phyloP scores from a whole-genome alignment of 2,888 invertebrate species.

The Cerceris rybyensis region DNA sequence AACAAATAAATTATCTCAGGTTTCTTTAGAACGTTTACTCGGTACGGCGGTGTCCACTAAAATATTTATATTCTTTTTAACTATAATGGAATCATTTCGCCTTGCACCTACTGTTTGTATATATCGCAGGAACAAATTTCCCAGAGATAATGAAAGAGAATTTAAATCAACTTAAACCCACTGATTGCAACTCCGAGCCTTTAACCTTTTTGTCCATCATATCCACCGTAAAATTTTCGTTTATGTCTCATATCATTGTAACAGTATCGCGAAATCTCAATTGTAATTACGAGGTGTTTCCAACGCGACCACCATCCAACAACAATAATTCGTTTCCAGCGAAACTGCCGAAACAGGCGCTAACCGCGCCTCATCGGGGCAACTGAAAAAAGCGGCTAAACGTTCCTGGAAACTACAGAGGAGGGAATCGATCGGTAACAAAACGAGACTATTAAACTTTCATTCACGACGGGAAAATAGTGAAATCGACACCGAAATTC shows the following conservation, averaged over 20 bases:
- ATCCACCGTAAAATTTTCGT: too few relatives aligned
- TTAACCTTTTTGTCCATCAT: too few relatives aligned
- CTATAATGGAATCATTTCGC: too few relatives aligned
- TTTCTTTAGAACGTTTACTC: neutral
- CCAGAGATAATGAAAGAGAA: too few relatives aligned
- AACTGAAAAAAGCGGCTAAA: slow-evolving; percentile 55
- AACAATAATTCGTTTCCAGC: slow-evolving; percentile 68
- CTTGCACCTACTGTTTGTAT: too few relatives aligned
- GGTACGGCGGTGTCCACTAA: neutral
- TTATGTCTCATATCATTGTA: neutral
- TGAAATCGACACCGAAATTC: neutral
- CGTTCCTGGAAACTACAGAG: slow-evolving; percentile 57
- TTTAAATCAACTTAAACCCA: too few relatives aligned
- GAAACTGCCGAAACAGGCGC: slow-evolving; percentile 61
- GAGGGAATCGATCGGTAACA: slow-evolving; percentile 72
- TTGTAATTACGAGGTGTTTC: slow-evolving; percentile 64
- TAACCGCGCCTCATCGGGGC: slow-evolving; percentile 61
- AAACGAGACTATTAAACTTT: slow-evolving; percentile 38
- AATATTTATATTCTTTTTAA: neutral
- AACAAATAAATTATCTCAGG: neutral
- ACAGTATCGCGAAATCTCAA: slow-evolving; percentile 11
- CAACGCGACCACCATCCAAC: slow-evolving; percentile 74
- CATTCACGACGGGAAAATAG: neutral
- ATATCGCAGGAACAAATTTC: too few relatives aligned
- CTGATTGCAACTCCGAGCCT: too few relatives aligned